These are phyloP conservation scores for Invenusta paracnida DNA, from an alignment of 2,888 invertebrate species.

Conservation along the genomic window DNA sequence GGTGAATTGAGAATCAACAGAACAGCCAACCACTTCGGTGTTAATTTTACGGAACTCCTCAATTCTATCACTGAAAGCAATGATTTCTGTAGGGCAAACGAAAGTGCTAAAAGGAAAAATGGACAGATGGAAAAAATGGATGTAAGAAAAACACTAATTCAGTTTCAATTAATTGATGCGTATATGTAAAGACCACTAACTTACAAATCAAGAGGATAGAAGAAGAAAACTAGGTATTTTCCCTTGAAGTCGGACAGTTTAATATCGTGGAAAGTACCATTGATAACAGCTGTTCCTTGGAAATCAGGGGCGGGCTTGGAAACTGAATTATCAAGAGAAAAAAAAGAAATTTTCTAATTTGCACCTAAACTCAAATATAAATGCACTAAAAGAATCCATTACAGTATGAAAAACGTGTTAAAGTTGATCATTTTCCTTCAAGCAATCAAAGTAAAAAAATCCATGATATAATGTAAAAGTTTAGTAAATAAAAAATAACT, in stretches of 20 bases:
- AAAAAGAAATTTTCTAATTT: no score
- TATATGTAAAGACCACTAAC: background rate
- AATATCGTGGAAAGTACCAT: background rate
- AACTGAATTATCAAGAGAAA: no score
- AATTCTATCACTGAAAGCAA: constrained; percentile 87
- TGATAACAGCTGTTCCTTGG: background rate
- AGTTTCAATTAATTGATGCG: background rate
- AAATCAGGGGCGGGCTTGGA: background rate
- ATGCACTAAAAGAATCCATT: no score
- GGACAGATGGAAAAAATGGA: background rate
- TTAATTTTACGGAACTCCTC: constrained; percentile 70
- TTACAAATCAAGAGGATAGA: constrained; percentile 12
- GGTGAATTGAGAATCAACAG: constrained; percentile 91
- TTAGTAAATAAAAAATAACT: no score
- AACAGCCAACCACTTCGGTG: constrained; percentile 81
- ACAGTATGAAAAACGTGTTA: no score
- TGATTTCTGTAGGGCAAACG: constrained; percentile 77
- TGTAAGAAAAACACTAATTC: background rate
- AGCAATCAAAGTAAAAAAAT: no score
- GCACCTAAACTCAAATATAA: no score
- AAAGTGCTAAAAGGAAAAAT: constrained; percentile 63
- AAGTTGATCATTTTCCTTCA: no score
- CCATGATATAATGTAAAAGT: no score
- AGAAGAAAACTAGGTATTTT: background rate
- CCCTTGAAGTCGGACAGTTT: background rate